Percentiles rank a stretch among this genome's conserved stretches.
phyloP scores from a whole-genome alignment of 2,888 invertebrate species.

The Sinodicranocentrus sp. region DNA sequence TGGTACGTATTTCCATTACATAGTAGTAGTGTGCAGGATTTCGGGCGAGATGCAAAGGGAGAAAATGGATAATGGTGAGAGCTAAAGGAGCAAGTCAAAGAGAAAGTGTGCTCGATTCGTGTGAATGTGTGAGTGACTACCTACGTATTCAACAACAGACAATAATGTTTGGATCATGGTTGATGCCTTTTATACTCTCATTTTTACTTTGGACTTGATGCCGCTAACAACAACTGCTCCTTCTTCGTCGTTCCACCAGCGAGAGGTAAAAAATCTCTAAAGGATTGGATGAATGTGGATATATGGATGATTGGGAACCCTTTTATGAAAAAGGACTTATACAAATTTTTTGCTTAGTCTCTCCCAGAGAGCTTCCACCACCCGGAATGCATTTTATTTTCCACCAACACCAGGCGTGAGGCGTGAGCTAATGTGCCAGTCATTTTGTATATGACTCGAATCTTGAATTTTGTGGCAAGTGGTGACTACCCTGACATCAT shows the following conservation, averaged over 20 bases:
- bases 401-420: slow-evolving; percentile 7
- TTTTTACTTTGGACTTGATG: background rate
- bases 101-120: background rate
- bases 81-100: background rate
- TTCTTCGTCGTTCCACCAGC: too few species aligned
- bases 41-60: background rate
- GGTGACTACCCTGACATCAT: slow-evolving; percentile 26
- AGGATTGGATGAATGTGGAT: too few species aligned
- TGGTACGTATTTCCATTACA: too few species aligned
- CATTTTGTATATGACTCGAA: slow-evolving; percentile 44
- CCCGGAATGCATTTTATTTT: slow-evolving; percentile 9
- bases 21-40: too few species aligned
- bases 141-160: background rate
- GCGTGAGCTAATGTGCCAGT: slow-evolving; percentile 27
- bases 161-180: background rate
- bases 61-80: background rate
- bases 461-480: slow-evolving; percentile 43
- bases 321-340: background rate
- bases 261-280: too few species aligned
- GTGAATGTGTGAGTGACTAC: background rate
- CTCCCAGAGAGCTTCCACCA: too few species aligned
- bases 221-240: background rate
- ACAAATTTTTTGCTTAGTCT: slow-evolving; percentile 3
- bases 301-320: slow-evolving; percentile 21
- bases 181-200: background rate